phyloP scores from a whole-genome alignment of 2,113 vertebrate species.

The chimpanzee (Pan troglodytes) region NHGRI_mPanTro3-v2.1_pri NC_072408.2:71006001-71006500 shows the following conservation, averaged over 20 bases:
- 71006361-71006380: slow-evolving; percentile 25
- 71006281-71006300: background rate
- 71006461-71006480: background rate
- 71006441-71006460: slow-evolving; percentile 35
- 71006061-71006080: slow-evolving; percentile 62
- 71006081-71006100: slow-evolving; percentile 76
- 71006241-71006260: slow-evolving; percentile 24
- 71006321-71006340: background rate
- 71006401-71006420: background rate
- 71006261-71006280: background rate
- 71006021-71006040: slow-evolving; percentile 50
- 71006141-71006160: slow-evolving; percentile 39
- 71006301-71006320: background rate
- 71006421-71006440: background rate
- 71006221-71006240: background rate
- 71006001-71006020: slow-evolving; percentile 35
- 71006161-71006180: background rate
- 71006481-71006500: background rate
- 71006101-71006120: slow-evolving; percentile 74
- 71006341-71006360: background rate
- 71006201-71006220: background rate
- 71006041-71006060: slow-evolving; percentile 62
- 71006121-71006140: slow-evolving; percentile 67
- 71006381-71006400: background rate
- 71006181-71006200: background rate